These are phyloP conservation scores for Lepus europaeus DNA, from an alignment of 2,113 vertebrate species.

Conservation along the genomic window DNA sequence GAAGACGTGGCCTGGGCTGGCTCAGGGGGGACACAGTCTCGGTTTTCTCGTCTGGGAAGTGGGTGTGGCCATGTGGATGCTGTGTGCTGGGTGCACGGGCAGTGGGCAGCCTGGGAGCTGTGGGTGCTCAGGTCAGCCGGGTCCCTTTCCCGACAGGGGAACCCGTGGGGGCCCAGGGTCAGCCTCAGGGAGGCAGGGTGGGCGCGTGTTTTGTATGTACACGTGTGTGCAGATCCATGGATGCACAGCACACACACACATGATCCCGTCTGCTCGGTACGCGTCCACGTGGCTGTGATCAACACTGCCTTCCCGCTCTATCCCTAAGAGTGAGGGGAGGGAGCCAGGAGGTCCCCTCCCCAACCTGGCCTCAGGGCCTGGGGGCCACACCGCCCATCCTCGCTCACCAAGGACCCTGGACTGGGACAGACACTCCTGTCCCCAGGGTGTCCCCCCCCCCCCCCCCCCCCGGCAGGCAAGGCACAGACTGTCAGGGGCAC, in stretches of 20 bases:
- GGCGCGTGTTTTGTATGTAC: neutral
- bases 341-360: neutral
- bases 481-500: too few relatives aligned
- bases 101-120: accelerated
- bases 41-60: neutral
- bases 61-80: neutral
- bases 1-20: neutral
- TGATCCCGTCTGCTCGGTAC: neutral
- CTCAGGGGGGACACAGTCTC: neutral
- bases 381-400: too few relatives aligned
- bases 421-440: too few relatives aligned
- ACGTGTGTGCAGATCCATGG: accelerated
- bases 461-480: too few relatives aligned
- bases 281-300: too few relatives aligned
- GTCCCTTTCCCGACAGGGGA: too few relatives aligned
- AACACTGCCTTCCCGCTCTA: neutral
- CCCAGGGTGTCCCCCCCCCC: too few relatives aligned
- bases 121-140: accelerated
- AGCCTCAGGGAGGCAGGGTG: too few relatives aligned
- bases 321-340: neutral
- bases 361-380: neutral
- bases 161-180: too few relatives aligned
- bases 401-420: too few relatives aligned
- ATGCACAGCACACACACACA: accelerated
- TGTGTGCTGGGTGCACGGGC: too few relatives aligned